phyloP scores from a whole-genome alignment of 2,113 vertebrate genomes.

The Melanerpes aurifrons region DNA sequence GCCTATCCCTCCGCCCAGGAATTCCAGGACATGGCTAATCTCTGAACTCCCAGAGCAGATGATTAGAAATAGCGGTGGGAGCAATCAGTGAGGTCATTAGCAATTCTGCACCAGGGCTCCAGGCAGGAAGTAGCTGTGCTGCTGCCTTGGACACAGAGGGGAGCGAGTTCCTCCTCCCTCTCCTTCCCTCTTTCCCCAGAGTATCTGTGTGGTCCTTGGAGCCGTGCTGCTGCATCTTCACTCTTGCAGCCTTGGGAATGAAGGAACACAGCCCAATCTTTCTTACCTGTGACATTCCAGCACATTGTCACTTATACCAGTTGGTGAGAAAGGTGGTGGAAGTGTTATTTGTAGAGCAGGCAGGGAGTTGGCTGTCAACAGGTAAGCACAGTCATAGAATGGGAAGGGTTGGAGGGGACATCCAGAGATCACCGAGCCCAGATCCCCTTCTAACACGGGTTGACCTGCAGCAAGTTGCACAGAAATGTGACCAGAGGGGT shows the following conservation, averaged over 20 bases:
- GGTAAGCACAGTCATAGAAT: not conserved
- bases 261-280: not conserved
- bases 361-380: not conserved
- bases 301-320: not conserved
- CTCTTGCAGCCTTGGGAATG: not conserved
- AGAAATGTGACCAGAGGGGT: no score
- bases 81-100: constrained; percentile 30
- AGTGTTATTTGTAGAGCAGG: not conserved
- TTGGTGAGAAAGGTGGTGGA: not conserved
- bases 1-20: not conserved
- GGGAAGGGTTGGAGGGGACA: no score
- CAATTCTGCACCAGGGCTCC: constrained; percentile 46
- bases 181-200: not conserved
- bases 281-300: not conserved
- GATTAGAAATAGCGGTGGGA: not conserved
- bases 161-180: not conserved
- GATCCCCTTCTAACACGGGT: no score
- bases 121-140: constrained; percentile 38
- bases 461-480: no score
- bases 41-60: not conserved
- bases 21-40: not conserved
- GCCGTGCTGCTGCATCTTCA: not conserved
- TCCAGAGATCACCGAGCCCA: no score
- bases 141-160: constrained; percentile 19
- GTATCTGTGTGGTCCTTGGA: constrained; percentile 20